Evolutionary conservation across 2,113 vertebrate genomes (phyloP).

Genomic region (Saimiri boliviensis): DNA sequence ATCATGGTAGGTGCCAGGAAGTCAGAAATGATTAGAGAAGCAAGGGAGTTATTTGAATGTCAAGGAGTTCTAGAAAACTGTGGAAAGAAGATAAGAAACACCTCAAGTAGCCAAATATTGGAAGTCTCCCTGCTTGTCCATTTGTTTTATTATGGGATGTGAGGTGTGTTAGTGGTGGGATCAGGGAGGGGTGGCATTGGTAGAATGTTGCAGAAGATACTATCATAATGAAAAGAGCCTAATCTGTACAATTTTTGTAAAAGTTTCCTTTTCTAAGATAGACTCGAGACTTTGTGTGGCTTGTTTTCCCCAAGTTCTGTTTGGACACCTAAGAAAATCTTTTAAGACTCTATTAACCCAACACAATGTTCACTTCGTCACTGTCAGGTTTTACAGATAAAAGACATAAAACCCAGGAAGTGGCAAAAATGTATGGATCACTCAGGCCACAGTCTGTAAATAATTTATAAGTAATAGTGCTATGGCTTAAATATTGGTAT

Average conservation of each 20-base stretch:
- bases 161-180: neutral
- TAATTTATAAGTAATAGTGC: neutral
- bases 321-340: neutral
- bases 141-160: neutral
- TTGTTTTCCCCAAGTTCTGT: neutral
- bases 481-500: neutral
- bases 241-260: neutral
- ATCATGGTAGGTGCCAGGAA: neutral
- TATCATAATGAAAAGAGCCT: neutral
- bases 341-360: neutral
- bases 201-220: neutral
- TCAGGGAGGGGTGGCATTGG: neutral
- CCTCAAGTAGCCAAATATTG: neutral
- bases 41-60: neutral
- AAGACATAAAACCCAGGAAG: neutral
- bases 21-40: neutral
- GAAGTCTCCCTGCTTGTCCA: neutral
- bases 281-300: neutral
- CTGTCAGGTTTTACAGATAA: neutral
- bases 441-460: neutral
- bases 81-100: neutral
- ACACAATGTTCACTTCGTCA: neutral
- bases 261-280: neutral
- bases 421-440: neutral
- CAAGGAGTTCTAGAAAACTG: neutral